Base-by-base conservation (phyloP, 2,113 vertebrate species). In the Collichthys lucidus region DNA sequence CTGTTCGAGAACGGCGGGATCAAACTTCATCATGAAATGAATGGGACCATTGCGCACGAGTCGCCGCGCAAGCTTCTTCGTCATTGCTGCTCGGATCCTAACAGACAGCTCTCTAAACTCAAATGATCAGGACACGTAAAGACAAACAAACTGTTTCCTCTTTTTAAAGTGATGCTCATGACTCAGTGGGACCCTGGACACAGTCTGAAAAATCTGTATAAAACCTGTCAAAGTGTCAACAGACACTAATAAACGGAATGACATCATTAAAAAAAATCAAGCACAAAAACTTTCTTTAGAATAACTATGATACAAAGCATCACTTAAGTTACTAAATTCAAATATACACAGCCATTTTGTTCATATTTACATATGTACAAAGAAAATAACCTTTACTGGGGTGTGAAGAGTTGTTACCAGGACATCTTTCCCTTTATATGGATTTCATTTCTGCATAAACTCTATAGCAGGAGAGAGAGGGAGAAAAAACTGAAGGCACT, bases 361-460 rank as follows among this genome's bases (percentile, higher is more conserved):
- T 95, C 94, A 95, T 98, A 98, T 98, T 94, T 98, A 99, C 98
- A 98, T 95, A 96, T 98, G 89, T 97, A 98, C 96, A 91, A 91
- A 91, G 91, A 94, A 88, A 95, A 88, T 86, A 90, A 79, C 62
- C 57, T 87, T 82, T 83, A 67, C 46, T 79, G 85, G 24, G 17
- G 76, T 56, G 12, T 65, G 63, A 86, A 74, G 79, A 84, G 84
- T 71, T 86, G 70, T 67, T 66, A 74, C 69, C 46, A 64, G 60
- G 82, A 86, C 79, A 67, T 84, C 62, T 86, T 89, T 92, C 91
- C 89, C 91, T 93, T 93, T 91, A 40, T 73, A 19, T 61, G 42
- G 42, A 1, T 87, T 84, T 67, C 76, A 80, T 82, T 87, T 87
- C 90, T 89, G 89, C 84, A 90, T 89, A 72, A 87, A 60, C 24